A percentile compares a stretch with the other conserved stretches of the same genome.
Evolutionary conservation across 2,113 vertebrate genomes (phyloP).

Genomic region (Varanus salvator): DNA sequence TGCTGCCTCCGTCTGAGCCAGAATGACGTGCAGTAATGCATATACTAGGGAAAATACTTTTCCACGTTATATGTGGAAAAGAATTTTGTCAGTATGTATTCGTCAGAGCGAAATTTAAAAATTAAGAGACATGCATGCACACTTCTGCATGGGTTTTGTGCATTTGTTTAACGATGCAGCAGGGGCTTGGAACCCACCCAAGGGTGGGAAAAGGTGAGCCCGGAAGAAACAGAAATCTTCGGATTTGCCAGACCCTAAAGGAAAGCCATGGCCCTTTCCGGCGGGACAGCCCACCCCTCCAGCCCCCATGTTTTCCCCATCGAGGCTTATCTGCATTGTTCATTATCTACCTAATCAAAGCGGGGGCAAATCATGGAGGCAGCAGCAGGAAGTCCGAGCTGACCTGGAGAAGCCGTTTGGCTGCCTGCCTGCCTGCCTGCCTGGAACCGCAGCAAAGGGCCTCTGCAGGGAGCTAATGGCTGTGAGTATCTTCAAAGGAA

Average conservation of each 20-base stretch:
- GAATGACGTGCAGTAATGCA: not conserved
- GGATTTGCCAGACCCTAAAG: too few relatives aligned
- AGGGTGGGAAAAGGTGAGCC: not conserved
- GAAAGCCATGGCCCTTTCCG: not conserved
- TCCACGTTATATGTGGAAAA: too few relatives aligned
- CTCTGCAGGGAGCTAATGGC: constrained; percentile 54
- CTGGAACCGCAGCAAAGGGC: constrained; percentile 7
- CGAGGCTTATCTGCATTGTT: not conserved
- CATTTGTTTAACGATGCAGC: not conserved
- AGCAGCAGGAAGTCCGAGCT: not conserved
- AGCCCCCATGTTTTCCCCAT: too few relatives aligned
- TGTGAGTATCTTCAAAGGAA: constrained; percentile 57
- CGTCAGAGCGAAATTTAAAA: not conserved
- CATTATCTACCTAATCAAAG: constrained; percentile 42
- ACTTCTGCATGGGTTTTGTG: not conserved
- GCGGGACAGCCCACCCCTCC: too few relatives aligned
- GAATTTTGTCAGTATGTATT: too few relatives aligned
- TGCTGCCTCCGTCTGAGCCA: not conserved
- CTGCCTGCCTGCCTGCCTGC: constrained; percentile 5
- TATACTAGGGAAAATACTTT: not conserved
- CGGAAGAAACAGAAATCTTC: not conserved
- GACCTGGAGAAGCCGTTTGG: constrained; percentile 28
- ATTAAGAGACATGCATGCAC: not conserved
- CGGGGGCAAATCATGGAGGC: constrained; percentile 34
- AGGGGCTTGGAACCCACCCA: too few relatives aligned